Evolutionary conservation across 1,140 invertebrate species (phyloP), one percentile per base, ranked within the genome.

Genomic region (Drosophila takahashii): DNA sequence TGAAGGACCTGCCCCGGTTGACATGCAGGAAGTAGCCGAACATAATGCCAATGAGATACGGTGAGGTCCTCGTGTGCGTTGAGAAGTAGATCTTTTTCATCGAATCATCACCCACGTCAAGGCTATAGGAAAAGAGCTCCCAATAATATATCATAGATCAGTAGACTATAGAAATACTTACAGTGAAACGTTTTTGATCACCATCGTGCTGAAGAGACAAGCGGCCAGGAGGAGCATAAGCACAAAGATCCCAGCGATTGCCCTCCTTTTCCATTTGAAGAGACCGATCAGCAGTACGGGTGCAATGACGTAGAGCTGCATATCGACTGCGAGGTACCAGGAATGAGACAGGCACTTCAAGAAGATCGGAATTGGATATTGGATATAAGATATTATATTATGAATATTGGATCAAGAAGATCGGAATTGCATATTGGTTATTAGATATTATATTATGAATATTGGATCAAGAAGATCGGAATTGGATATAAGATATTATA

Each of bases 321-420:
- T 97, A 81, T 98, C 97, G 51, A 96, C 96, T 1, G 96, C 95
- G 45, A 98, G 92, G 81, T 97, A 98, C 97, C 97, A 98, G 0
- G 96, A 95, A 93, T 97, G 96, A 37, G 95, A 95, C 95, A 98
- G 95, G 79, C 97, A 98, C 96, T 97, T 92, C 37, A 34, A 10
- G 5, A 36, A 18, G 41, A 16, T 39, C 2, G n/a, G n/a, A 7
- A 16, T 42, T 8, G 29, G 7, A 29, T n/a, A n/a, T n/a, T n/a
- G n/a, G n/a, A n/a, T n/a, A n/a, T n/a, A n/a, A n/a, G n/a, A n/a
- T n/a, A n/a, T n/a, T n/a, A n/a, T n/a, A n/a, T n/a, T n/a, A n/a
- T n/a, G n/a, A n/a, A n/a, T n/a, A n/a, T n/a, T n/a, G n/a, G n/a
- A n/a, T n/a, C n/a, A n/a, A n/a, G n/a, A n/a, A n/a, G n/a, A n/a